These are phyloP conservation scores for Halcyon smyrnensis DNA, from an alignment of 2,797 vertebrate genomes.

Conservation along the genomic window DNA sequence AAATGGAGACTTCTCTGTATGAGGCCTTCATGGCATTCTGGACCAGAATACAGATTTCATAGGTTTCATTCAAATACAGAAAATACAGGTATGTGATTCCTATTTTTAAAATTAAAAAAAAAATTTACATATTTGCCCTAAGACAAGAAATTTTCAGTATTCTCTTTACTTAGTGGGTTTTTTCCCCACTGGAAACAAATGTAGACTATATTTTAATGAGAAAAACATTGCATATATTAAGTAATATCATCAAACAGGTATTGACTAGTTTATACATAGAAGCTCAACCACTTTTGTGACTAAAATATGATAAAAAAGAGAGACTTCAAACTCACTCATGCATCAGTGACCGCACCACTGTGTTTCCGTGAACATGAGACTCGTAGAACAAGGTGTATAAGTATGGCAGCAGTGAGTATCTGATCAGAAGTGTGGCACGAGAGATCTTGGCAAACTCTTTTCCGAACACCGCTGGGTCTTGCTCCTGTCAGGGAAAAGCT, in stretches of 20 bases:
- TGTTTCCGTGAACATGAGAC: constrained; percentile 27
- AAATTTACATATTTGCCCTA: background rate
- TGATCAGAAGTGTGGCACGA: background rate
- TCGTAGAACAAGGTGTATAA: constrained; percentile 63
- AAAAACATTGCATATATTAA: background rate
- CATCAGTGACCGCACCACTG: constrained; percentile 52
- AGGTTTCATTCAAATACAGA: background rate
- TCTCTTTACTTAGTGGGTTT: background rate
- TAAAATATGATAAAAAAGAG: background rate
- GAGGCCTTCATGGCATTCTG: background rate
- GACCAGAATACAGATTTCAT: background rate
- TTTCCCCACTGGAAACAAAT: background rate
- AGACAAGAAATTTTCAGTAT: background rate
- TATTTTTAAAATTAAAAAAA: background rate
- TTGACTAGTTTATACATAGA: background rate
- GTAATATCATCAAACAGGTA: background rate
- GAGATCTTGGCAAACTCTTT: constrained; percentile 45
- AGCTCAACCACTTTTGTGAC: background rate
- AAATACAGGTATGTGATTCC: background rate
- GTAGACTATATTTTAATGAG: background rate
- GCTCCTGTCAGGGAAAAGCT: constrained; percentile 19
- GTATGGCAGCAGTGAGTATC: constrained; percentile 65
- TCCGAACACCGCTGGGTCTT: constrained; percentile 56
- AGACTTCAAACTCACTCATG: constrained; percentile 43
- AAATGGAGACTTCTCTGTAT: background rate